Evolutionary conservation across 1,140 invertebrate genomes (phyloP), one percentile per base, ranked within the genome.

Genomic region (Saccostrea echinata): DNA sequence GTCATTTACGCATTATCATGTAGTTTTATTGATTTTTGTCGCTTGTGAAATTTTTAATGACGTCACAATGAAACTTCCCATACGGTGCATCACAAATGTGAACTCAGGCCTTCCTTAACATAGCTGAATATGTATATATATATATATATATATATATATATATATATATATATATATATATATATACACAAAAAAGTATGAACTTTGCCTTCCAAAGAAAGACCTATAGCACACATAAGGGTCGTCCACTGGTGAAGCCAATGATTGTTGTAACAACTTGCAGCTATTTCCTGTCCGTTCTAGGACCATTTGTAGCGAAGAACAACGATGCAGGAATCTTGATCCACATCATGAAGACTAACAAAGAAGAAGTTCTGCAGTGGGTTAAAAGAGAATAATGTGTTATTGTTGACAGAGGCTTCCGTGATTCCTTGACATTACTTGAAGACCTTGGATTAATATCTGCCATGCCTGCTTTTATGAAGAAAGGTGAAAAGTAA

Each of bases 131-230:
- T 57, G 84, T 90, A 24, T 90, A 84, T 83, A 90, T 90, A 90
- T 87, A 16, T 86, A 90, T 57, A 87, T 90, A 24, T 90, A 84
- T 83, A 90, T 90, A 90, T 87, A 16, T 86, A 90, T 57, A 87
- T 90, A 24, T 90, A 84, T 83, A 90, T 90, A 90, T 87, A 16
- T 86, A 90, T 57, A 87, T 90, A 24, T 90, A 84, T 83, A 90
- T 90, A 43, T 6, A 1, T 43, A 43, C 1, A 27, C 76, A 90
- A 55, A 90, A 90, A 35, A 88, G 86, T 53, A 30, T 16, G 13
- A 80, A 80, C 33, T 80, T 80, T 61, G 24, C 4, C 18, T 84
- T 84, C 27, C 83, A 84, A n/a, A 21, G 83, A n/a, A 21, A n/a
- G 21, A 84, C 43, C 1, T 84, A 55, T 51, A 84, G 83, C 16